Evolutionary conservation across 2,113 vertebrate genomes (phyloP).

Genomic region (Alosa alosa): DNA sequence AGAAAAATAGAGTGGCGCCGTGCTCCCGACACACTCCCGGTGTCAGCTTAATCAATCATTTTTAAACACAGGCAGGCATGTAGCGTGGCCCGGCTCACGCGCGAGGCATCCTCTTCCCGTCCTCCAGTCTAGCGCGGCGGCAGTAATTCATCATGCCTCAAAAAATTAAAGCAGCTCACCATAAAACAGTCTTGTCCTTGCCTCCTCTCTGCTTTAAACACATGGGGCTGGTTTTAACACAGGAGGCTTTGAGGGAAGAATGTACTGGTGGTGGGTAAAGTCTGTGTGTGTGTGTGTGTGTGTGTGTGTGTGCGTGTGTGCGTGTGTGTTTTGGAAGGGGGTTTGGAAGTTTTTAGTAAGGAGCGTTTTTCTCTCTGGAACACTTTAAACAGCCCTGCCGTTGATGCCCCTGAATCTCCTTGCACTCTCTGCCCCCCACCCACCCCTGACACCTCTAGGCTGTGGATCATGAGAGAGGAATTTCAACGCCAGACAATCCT

Average conservation of each 20-base stretch:
- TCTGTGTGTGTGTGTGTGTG: neutral
- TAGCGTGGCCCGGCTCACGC: conserved; percentile 62
- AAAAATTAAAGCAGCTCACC: conserved; percentile 58
- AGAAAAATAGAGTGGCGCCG: conserved; percentile 69
- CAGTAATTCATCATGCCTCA: conserved; percentile 78
- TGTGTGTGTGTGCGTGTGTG: neutral
- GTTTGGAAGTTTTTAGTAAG: neutral
- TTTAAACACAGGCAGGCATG: conserved; percentile 75
- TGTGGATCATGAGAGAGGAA: neutral
- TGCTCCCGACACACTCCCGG: conserved; percentile 68
- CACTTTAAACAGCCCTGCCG: neutral
- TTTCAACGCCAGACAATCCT: neutral
- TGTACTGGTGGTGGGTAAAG: neutral
- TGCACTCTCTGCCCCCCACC: neutral
- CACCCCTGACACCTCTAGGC: neutral
- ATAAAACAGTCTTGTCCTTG: conserved; percentile 71
- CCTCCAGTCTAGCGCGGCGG: conserved; percentile 68
- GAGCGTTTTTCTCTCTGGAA: conserved; percentile 35
- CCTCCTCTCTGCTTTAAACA: conserved; percentile 58
- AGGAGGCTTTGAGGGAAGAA: conserved; percentile 4
- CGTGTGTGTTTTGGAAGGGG: neutral
- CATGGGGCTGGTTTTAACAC: conserved; percentile 2
- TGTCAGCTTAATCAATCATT: conserved; percentile 84
- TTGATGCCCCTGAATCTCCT: neutral
- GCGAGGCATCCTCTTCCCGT: conserved; percentile 68